phyloP scores from a whole-genome alignment of 2,113 vertebrate genomes.

The Neotragus pygmaeus region DNA sequence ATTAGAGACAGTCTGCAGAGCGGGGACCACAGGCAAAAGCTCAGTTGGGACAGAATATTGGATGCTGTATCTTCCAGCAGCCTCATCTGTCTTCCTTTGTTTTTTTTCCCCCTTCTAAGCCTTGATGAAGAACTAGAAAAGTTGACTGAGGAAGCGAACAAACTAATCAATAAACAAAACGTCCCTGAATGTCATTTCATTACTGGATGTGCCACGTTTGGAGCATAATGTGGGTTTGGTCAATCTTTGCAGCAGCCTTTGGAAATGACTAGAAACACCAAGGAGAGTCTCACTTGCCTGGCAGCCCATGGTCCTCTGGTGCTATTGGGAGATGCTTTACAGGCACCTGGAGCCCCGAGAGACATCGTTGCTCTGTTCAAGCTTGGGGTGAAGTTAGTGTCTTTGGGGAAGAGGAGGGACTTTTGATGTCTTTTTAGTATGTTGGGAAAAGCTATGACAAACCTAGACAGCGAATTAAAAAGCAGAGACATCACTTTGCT shows the following conservation, averaged over 20 bases:
- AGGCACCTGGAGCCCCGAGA: not conserved
- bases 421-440: not conserved
- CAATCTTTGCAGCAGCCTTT: not conserved
- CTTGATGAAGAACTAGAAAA: not conserved
- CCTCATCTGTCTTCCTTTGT: not conserved
- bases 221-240: not conserved
- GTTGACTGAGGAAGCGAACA: not conserved
- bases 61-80: not conserved
- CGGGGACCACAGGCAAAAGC: not conserved
- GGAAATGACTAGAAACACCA: not conserved
- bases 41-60: not conserved
- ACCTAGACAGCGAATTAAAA: not conserved
- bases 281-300: not conserved
- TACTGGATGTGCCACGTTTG: not conserved
- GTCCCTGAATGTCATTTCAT: not conserved
- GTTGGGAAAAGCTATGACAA: not conserved
- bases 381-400: not conserved
- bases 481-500: not conserved
- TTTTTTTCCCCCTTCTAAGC: not conserved
- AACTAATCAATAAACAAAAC: not conserved
- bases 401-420: not conserved
- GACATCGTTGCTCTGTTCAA: not conserved
- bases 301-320: too few species aligned
- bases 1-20: conserved; percentile 59
- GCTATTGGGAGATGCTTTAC: not conserved